phyloP scores from a whole-genome alignment of 2,797 vertebrate species.

The Macrochelys suwanniensis region DNA sequence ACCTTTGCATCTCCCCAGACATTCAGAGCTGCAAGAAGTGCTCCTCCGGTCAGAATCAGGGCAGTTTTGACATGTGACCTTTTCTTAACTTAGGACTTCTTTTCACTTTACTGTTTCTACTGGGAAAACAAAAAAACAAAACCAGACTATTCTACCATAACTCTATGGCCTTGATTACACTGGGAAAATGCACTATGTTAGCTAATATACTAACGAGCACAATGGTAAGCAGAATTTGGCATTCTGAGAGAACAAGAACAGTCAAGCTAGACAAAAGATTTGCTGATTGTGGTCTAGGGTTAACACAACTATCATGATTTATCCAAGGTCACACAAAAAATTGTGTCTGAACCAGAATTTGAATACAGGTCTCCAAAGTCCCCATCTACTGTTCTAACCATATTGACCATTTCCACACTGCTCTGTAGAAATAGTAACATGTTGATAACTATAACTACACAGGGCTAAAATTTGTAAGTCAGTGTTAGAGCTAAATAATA shows the following conservation, averaged over 20 bases:
- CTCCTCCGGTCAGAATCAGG: too few relatives aligned
- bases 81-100: too few relatives aligned
- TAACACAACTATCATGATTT: slow-evolving; percentile 13
- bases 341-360: slow-evolving; percentile 7
- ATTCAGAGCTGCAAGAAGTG: too few relatives aligned
- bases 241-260: background rate
- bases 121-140: too few relatives aligned
- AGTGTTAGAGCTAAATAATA: background rate
- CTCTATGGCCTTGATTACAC: too few relatives aligned
- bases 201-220: background rate
- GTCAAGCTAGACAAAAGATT: background rate
- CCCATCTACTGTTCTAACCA: background rate
- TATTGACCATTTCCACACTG: background rate
- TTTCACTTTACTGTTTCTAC: too few relatives aligned
- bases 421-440: background rate
- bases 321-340: background rate
- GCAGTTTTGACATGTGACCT: too few relatives aligned
- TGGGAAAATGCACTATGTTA: too few relatives aligned
- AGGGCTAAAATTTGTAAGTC: background rate
- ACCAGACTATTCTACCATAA: too few relatives aligned
- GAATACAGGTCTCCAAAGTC: background rate
- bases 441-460: background rate
- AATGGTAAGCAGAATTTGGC: background rate
- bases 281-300: background rate
- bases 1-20: too few relatives aligned